Conservation (phyloP, 2,888 invertebrate genomes). For the Tryphoninae sp. region DNA sequence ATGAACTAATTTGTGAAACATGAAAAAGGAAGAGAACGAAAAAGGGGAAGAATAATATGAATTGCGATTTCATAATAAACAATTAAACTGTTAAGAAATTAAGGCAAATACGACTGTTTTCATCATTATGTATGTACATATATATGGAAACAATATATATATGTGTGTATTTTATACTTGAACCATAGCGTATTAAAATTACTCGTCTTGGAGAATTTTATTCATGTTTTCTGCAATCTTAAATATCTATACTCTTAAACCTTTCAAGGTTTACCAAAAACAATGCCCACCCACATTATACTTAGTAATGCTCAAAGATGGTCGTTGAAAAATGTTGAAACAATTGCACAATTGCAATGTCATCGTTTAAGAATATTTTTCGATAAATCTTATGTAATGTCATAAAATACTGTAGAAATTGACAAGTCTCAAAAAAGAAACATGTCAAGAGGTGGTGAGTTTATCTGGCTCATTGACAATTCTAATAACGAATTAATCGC, state of each 20-base stretch:
- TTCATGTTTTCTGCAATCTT: neutral
- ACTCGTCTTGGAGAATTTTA: neutral
- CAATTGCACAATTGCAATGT: constrained; percentile 54
- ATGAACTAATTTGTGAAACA: neutral
- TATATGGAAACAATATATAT: constrained; percentile 47
- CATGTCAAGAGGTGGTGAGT: constrained; percentile 49
- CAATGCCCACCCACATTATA: neutral
- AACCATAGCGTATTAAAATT: neutral
- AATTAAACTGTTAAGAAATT: constrained; percentile 52
- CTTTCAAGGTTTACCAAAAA: neutral
- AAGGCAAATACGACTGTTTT: constrained; percentile 48
- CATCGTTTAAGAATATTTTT: constrained; percentile 33
- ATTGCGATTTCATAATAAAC: constrained; percentile 58
- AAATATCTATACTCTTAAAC: neutral
- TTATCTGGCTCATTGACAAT: too few species aligned
- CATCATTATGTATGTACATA: constrained; percentile 48
- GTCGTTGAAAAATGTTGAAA: constrained; percentile 22
- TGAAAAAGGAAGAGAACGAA: constrained; percentile 10
- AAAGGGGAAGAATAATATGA: constrained; percentile 38
- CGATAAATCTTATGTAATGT: constrained; percentile 15
- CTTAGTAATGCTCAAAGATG: neutral
- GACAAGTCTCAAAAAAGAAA: constrained; percentile 28
- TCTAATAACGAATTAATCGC: neutral
- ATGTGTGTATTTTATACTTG: constrained; percentile 41
- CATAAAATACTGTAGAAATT: constrained; percentile 40